A percentile compares a stretch with the other conserved stretches of the same genome.
Conservation (phyloP, 2,113 vertebrate genomes). For the Hippocampus guttulatus region DNA sequence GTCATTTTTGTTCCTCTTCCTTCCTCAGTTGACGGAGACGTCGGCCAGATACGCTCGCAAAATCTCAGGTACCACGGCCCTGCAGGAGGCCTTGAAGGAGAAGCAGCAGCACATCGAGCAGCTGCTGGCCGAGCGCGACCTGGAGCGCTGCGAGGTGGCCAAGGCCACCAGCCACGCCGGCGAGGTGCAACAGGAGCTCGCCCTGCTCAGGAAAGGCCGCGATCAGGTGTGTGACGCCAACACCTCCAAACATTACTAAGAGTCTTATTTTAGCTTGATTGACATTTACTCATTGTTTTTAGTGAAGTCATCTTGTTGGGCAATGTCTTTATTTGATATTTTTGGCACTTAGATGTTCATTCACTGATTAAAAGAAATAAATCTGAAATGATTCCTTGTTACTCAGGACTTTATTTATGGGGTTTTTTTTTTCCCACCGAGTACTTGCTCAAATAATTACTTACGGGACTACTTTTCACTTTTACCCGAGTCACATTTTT, state of each 20-base stretch:
- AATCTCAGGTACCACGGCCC: conserved; percentile 94
- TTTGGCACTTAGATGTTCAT: not conserved
- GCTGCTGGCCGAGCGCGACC: conserved; percentile 89
- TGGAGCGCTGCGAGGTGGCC: conserved; percentile 92
- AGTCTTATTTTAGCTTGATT: not conserved
- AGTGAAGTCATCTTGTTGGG: too few relatives aligned
- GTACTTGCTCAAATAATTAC: too few relatives aligned
- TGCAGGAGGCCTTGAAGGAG: conserved; percentile 98
- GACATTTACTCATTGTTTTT: not conserved
- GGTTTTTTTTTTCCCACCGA: too few relatives aligned
- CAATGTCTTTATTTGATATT: not conserved
- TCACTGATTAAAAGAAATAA: not conserved
- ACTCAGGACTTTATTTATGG: too few relatives aligned
- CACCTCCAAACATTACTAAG: too few relatives aligned
- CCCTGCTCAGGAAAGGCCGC: conserved; percentile 82
- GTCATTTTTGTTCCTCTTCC: not conserved
- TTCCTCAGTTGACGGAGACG: conserved; percentile 89
- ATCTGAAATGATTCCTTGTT: not conserved
- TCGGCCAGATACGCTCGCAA: conserved; percentile 92
- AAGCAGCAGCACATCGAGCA: conserved; percentile 99
- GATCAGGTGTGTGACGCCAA: conserved; percentile 78
- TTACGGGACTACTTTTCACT: too few relatives aligned
- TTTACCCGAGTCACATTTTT: not conserved
- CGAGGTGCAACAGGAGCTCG: conserved; percentile 88
- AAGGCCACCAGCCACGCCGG: conserved; percentile 95